These are phyloP conservation scores for Drosophila incognita DNA, from an alignment of 2,888 invertebrate species.

Conservation along the genomic window DNA sequence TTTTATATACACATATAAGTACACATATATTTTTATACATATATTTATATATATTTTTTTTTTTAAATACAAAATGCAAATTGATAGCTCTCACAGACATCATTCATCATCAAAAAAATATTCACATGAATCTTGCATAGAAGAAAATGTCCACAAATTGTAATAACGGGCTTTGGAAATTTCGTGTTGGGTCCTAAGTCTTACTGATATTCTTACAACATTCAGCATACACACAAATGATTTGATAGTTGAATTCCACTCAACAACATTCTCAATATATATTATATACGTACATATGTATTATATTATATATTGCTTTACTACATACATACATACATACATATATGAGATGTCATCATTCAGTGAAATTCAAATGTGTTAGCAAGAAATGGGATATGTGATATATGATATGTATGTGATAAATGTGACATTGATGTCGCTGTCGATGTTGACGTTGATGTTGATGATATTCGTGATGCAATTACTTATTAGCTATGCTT, in stretches of 20 bases:
- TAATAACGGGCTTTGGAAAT: conserved; percentile 22
- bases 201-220: background rate
- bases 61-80: conserved; percentile 41
- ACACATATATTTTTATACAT: background rate
- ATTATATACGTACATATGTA: background rate
- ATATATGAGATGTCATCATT: background rate
- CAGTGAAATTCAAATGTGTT: background rate
- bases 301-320: background rate
- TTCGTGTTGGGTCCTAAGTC: conserved; percentile 21
- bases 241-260: conserved; percentile 29
- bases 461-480: conserved; percentile 10
- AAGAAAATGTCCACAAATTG: conserved; percentile 48
- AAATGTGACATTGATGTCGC: background rate
- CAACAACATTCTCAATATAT: conserved; percentile 4
- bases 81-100: conserved; percentile 62
- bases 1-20: background rate
- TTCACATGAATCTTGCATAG: conserved; percentile 73
- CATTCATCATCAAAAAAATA: conserved; percentile 18
- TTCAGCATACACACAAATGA: conserved; percentile 37
- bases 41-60: background rate
- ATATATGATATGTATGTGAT: background rate
- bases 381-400: background rate
- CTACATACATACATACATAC: background rate
- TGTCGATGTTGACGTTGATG: background rate
- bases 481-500: conserved; percentile 10